Base-by-base conservation (phyloP, 2,888 invertebrate species). In the Platycheirus albimanus region DNA sequence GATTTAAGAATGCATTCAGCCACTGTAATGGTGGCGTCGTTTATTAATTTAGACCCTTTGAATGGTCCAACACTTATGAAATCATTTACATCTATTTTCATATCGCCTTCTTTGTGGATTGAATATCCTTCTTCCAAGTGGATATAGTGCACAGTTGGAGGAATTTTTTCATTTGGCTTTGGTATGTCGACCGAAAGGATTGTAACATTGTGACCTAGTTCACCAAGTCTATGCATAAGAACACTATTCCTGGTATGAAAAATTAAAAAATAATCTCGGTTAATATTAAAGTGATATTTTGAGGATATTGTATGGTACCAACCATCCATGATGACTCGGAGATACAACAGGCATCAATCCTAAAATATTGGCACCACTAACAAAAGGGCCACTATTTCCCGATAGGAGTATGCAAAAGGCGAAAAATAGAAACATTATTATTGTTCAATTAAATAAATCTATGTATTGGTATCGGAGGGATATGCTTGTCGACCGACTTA, bases 111-210 rank as follows among this genome's bases (percentile, higher is more conserved):
- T 2, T 45, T 10, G 49, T 79, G 71, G 3, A 85, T 33, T 20
- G 79, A 75, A 33, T 87, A 87, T 7, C 78, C 80, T n/a, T 85
- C 71, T 61, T 88, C 87, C 58, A 88, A 64, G 49, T 88, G 85
- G 11, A 89, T 87, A 10, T 86, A 87, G 51, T 85, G 87, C 0
- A 87, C 85, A 74, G 86, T 87, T 8, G 79, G 56, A 0, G 86
- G 81, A 3, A 86, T 45, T n/a, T 81, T 58, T 1, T 85, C 84
- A 13, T 38, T 36, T 1, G 76, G 3, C 56, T 84, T 84, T 7
- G 85, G 85, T 17, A 83, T 7, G 61, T 88, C 86, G 3, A 86
- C 85, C 5, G 87, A 85, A 0, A 89, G 28, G 33, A 87, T 64
- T 11, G 86, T 87, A 13, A 86, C 15, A 74, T 87, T 87, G 54